Base-by-base conservation (phyloP, 1,140 invertebrate species). In the Bombus balteatus region DNA sequence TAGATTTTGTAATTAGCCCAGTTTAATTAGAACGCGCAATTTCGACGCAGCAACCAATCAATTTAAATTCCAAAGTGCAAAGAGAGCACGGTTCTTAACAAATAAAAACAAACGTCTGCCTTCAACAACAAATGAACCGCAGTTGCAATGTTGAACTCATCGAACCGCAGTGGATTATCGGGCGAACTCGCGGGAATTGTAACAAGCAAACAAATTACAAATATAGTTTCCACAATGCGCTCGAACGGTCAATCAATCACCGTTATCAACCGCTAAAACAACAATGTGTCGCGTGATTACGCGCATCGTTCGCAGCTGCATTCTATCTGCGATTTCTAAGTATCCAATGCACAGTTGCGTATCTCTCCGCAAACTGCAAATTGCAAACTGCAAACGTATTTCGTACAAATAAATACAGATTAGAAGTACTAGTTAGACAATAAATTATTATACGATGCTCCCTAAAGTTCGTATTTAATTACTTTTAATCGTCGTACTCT, bases 151-250 rank as follows among this genome's bases (percentile, higher is more conserved):
- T 47, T 70, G 59, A 37, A 47, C 41, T 28, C 13, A 0, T 10
- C 65, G 43, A 70, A 80, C 65, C 66, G 41, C 53, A 37, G 32
- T 81, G 66, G 78, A 71, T 70, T 70, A 71, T 70, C 47, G 34
- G 39, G 15, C 10, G 37, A 59, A 25, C 79, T 41, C 68, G 25
- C 15, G 37, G 79, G 68, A 72, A 41, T 81, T 43, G 79, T 72
- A 81, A 81, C 68, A 15, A 37, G 66, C 68, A 81, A 81, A 81
- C 66, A 72, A 72, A 81, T 81, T 81, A 72, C 68, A 81, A 72
- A 57, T 81, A 72, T 72, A 81, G 68, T 41, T 81, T 59, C 66
- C 43, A 66, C 43, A 39, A 39, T 71, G 68, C 68, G 25, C 18
- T 10, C 43, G 47, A 41, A 81, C 68, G 47, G 79, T 71, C 47